Evolutionary conservation across 2,888 invertebrate species (phyloP), one percentile per base, ranked within the genome.

Genomic region (Galerucella nymphaeae): DNA sequence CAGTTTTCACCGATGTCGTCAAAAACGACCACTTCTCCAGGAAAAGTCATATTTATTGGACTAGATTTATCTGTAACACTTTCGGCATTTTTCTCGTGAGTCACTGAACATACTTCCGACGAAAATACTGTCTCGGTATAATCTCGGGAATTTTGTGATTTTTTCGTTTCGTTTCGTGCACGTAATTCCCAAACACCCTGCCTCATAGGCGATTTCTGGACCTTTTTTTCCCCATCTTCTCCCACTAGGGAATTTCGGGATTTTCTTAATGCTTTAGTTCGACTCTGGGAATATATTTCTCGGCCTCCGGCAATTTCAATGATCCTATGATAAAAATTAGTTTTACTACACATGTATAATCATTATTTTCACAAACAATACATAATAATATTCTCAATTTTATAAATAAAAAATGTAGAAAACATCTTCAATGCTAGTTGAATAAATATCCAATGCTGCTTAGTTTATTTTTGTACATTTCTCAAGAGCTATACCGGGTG

Each of bases 1-100:
- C 94, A 94, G 82, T 91, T 93, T 81, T 96, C 96, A 77, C 92
- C 93, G 75, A 93, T 93, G 85, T 96, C 95, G 84, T 96, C 95
- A 82, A 96, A 95, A 66, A 94, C 95, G 80, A 95, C 94, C 64
- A 94, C 93, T 84, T 93, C 95, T 20, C 92, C 93, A 74, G 93
- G 82, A 78, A 82, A 93, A 66, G 91, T 91, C 75, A 93, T 91
- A 63, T 90, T 90, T 82, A 90, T 89, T 61, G 90, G 89, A 81
- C 89, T 90, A 79, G 88, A 86, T 73, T 76, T 74, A 83, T 87
- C 83, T 84, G 85, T 67, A 81, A 84, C 63, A 82, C 85, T 73
- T 67, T 79, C 77, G 67, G 82, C 82, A 75, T 77, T 79, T 71
- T 85, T 82, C 74, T 81, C 80, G 74, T 84, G 82, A 67, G 89